phyloP scores from a whole-genome alignment of 1,140 invertebrate genomes.

The Parapsyche elsis region DNA sequence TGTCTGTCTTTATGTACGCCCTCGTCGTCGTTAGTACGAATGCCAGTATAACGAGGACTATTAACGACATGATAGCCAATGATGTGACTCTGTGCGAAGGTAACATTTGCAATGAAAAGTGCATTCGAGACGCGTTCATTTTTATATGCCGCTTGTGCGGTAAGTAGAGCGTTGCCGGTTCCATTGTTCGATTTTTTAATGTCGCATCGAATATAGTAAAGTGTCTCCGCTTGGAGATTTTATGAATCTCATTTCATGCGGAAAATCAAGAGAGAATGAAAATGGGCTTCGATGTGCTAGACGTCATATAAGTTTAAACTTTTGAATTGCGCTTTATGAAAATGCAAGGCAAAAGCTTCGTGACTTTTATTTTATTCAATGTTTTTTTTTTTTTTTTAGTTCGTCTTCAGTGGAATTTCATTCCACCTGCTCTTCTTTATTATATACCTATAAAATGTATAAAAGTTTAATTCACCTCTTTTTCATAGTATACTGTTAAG shows the following conservation, averaged over 20 bases:
- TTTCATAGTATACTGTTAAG: too few species aligned
- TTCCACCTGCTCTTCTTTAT: too few species aligned
- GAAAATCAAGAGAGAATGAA: not conserved
- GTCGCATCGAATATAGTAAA: too few species aligned
- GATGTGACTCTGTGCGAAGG: not conserved
- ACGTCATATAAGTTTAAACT: not conserved
- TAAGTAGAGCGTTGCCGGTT: too few species aligned
- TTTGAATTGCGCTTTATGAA: not conserved
- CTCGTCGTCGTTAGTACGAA: not conserved
- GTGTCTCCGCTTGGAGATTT: too few species aligned
- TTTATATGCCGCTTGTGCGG: not conserved
- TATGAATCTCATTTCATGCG: not conserved
- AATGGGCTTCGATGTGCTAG: not conserved
- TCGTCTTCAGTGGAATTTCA: too few species aligned
- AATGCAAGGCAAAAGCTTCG: not conserved
- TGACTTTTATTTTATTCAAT: too few species aligned
- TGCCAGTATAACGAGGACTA: not conserved
- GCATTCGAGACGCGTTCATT: not conserved
- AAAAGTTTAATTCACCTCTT: too few species aligned
- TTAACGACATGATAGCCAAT: slow-evolving; percentile 4
- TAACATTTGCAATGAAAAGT: slow-evolving; percentile 8
- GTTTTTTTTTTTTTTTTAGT: too few species aligned
- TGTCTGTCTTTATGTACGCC: not conserved
- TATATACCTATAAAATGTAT: too few species aligned
- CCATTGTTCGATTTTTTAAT: too few species aligned